Percentiles rank a stretch among this genome's conserved stretches.
These are phyloP conservation scores for Aepyceros melampus DNA, from an alignment of 2,113 vertebrate species.

Conservation along the genomic window DNA sequence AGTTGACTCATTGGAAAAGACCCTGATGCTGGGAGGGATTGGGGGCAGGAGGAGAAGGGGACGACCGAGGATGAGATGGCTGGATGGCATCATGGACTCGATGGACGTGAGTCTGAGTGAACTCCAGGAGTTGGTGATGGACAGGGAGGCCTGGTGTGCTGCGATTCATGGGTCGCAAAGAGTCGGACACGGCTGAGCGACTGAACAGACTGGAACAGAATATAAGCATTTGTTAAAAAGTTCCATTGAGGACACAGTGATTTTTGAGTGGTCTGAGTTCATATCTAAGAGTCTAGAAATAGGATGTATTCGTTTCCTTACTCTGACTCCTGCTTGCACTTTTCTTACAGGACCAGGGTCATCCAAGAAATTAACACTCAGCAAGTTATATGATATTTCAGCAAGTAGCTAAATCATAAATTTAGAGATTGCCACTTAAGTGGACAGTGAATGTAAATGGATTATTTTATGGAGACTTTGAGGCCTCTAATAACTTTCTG, in stretches of 20 bases:
- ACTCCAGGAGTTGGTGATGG: no score
- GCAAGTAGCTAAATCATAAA: constrained; percentile 25
- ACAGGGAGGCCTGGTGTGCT: no score
- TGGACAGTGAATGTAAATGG: constrained; percentile 22
- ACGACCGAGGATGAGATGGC: no score
- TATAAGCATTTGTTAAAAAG: background rate
- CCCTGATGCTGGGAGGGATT: no score
- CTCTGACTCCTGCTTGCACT: background rate
- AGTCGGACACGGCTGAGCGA: no score
- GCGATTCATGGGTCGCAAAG: no score
- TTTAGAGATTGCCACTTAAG: constrained; percentile 29
- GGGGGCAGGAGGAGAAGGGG: no score
- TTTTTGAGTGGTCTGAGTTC: background rate
- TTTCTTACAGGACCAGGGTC: background rate
- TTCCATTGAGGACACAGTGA: background rate
- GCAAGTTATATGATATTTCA: constrained; percentile 23
- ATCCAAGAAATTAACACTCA: constrained; percentile 25
- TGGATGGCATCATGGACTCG: no score
- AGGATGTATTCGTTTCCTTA: background rate
- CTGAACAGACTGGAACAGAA: no score
- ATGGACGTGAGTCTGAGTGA: no score
- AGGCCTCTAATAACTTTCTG: constrained; percentile 34
- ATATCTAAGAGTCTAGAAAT: background rate
- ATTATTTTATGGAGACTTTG: constrained; percentile 48
- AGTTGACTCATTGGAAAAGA: no score